phyloP scores from a whole-genome alignment of 2,113 vertebrate species.

The Ictidomys tridecemlineatus region DNA sequence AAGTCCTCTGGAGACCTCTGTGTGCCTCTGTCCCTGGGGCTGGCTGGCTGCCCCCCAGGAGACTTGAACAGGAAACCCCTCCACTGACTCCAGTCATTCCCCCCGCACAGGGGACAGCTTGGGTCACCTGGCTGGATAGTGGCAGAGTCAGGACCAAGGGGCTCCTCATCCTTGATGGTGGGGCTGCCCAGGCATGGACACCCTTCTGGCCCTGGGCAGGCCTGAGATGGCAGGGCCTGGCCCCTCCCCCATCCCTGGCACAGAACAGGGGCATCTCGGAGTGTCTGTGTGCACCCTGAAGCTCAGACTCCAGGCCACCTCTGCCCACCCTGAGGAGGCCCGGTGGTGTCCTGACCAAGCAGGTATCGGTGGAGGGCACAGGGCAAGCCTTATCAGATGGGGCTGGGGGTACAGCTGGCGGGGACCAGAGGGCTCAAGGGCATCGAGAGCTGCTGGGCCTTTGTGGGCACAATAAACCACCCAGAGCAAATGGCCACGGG shows the following conservation, averaged over 20 bases:
- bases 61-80: background rate
- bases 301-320: background rate
- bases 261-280: background rate
- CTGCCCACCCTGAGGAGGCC: background rate
- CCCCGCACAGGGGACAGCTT: no score
- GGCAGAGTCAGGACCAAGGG: background rate
- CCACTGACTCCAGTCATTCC: no score
- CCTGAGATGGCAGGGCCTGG: background rate
- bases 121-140: no score
- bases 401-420: rapidly evolving
- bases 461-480: background rate
- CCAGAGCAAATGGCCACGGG: rapidly evolving
- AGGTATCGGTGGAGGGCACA: rapidly evolving
- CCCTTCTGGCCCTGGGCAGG: no score
- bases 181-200: rapidly evolving
- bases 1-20: background rate
- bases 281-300: background rate
- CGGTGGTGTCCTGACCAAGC: rapidly evolving
- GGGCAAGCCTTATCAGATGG: rapidly evolving
- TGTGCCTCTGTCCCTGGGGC: background rate
- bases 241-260: background rate
- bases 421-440: background rate
- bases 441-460: background rate
- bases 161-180: background rate
- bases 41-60: background rate